phyloP scores from a whole-genome alignment of 2,888 invertebrate species.

The Ceriagrion tenellum region DNA sequence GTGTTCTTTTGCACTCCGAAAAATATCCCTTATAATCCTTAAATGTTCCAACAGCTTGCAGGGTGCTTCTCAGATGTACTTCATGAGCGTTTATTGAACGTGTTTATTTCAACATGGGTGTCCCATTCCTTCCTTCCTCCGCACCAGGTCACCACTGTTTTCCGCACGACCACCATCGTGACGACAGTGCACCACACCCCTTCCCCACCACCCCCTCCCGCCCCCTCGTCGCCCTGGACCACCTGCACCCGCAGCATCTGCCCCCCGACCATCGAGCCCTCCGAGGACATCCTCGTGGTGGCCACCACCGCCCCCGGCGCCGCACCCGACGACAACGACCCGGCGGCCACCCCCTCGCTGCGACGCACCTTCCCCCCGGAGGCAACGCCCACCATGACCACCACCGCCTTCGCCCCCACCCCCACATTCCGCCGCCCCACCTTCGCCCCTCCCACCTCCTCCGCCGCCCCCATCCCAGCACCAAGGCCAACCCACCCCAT shows the following conservation, averaged over 20 bases:
- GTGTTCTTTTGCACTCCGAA: too few relatives aligned
- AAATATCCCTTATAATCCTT: too few relatives aligned
- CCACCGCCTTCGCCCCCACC: conserved; percentile 76
- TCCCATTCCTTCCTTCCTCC: neutral
- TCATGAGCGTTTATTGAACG: too few relatives aligned
- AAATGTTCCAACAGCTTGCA: too few relatives aligned
- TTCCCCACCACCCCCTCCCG: neutral
- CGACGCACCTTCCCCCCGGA: conserved; percentile 76
- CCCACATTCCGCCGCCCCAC: conserved; percentile 82
- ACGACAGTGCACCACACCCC: conserved; percentile 53
- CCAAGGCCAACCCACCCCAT: neutral
- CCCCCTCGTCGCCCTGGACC: neutral
- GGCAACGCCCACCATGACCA: conserved; percentile 74
- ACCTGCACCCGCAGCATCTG: neutral
- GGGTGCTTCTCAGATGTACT: too few relatives aligned
- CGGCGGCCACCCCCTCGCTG: conserved; percentile 28
- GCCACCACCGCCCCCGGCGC: neutral
- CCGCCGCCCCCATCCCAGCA: neutral
- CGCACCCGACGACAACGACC: neutral
- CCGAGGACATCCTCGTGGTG: conserved; percentile 8
- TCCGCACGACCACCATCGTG: conserved; percentile 66
- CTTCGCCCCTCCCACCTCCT: neutral
- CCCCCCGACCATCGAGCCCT: neutral
- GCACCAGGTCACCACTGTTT: conserved; percentile 63
- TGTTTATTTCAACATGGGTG: too few relatives aligned